Evolutionary conservation across 2,113 vertebrate genomes (phyloP).

Genomic region (Atrichornis clamosus): DNA sequence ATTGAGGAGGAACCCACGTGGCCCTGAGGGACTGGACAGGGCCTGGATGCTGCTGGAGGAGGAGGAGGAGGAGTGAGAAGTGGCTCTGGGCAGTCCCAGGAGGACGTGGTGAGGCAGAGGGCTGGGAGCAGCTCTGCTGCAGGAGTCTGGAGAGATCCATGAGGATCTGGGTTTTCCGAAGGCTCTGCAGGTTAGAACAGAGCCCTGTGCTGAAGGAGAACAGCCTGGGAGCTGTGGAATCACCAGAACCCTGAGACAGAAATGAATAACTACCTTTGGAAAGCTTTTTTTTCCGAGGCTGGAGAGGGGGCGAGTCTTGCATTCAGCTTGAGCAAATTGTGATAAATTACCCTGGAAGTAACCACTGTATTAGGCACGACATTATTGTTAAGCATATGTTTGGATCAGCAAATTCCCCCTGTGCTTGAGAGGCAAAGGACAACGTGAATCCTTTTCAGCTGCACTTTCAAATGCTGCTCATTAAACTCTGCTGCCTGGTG

Average conservation of each 20-base stretch:
- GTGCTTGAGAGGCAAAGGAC: background rate
- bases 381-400: background rate
- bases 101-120: background rate
- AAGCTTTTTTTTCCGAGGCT: background rate
- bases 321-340: background rate
- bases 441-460: background rate
- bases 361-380: background rate
- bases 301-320: background rate
- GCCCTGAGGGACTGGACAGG: background rate
- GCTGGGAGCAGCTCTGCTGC: background rate
- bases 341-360: background rate
- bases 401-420: background rate
- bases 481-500: background rate
- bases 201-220: background rate
- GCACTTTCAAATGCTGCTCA: background rate
- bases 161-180: background rate
- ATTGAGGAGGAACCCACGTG: fast-evolving
- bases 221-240: background rate
- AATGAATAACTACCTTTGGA: background rate
- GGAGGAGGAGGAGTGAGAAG: background rate
- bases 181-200: background rate
- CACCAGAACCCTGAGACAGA: background rate
- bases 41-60: fast-evolving
- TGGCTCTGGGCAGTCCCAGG: background rate
- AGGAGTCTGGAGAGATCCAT: fast-evolving